Evolutionary conservation across 2,113 vertebrate genomes (phyloP).

Genomic region (Okapia johnstoni): DNA sequence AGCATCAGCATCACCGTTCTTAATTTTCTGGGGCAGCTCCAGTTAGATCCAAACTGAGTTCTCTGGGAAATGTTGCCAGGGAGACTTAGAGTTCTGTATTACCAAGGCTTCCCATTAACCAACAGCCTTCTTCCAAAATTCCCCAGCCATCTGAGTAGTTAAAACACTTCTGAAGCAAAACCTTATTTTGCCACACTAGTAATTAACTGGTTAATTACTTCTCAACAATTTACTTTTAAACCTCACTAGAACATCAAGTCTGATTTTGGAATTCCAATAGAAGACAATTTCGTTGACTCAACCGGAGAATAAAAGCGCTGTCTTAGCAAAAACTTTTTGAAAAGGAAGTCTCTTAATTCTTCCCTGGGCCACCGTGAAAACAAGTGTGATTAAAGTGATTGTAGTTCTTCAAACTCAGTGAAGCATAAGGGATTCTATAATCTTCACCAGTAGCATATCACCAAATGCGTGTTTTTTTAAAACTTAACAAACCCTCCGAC

Average conservation of each 20-base stretch:
- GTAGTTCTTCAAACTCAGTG: slow-evolving; percentile 53
- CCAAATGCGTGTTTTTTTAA: slow-evolving; percentile 18
- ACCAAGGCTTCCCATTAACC: neutral
- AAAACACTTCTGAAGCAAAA: neutral
- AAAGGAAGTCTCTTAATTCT: slow-evolving; percentile 73
- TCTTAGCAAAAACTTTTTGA: slow-evolving; percentile 66
- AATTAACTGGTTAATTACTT: neutral
- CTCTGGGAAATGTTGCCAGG: neutral
- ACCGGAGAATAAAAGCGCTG: slow-evolving; percentile 43
- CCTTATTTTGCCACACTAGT: neutral
- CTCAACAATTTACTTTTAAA: neutral
- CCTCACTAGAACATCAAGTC: neutral
- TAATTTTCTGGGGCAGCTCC: neutral
- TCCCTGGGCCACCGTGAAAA: slow-evolving; percentile 63
- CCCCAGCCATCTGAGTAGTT: neutral
- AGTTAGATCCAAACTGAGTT: neutral
- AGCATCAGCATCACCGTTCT: neutral
- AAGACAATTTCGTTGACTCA: slow-evolving; percentile 12
- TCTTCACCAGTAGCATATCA: slow-evolving; percentile 54
- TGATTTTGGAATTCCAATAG: slow-evolving; percentile 36
- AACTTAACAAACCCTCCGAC: slow-evolving; percentile 40
- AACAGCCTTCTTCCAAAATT: neutral
- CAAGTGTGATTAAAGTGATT: slow-evolving; percentile 60
- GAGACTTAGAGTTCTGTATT: neutral
- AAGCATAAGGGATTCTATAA: slow-evolving; percentile 54